Percentiles rank a stretch among this genome's conserved stretches.
These are phyloP conservation scores for Amphiprion percula DNA, from an alignment of 2,113 vertebrate genomes.

Conservation along the genomic window DNA sequence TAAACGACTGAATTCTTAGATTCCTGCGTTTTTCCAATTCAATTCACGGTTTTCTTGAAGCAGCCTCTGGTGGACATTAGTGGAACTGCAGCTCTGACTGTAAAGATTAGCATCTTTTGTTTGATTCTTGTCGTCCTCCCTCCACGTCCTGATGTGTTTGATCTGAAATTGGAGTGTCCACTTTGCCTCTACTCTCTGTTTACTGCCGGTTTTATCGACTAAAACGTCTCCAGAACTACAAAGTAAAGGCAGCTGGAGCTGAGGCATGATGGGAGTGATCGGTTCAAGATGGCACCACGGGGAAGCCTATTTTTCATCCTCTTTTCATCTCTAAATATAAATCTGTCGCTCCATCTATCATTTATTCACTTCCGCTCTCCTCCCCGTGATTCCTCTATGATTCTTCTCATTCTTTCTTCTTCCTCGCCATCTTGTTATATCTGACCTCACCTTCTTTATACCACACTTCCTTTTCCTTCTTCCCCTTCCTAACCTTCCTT, in stretches of 20 bases:
- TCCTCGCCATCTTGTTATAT: background rate
- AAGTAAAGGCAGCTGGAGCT: conserved; percentile 62
- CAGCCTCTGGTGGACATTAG: background rate
- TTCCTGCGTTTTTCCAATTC: background rate
- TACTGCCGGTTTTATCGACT: conserved; percentile 39
- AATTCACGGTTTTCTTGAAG: conserved; percentile 1
- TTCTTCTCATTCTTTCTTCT: background rate
- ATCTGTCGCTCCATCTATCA: conserved; percentile 57
- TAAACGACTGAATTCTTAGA: too few species aligned
- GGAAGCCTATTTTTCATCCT: conserved; percentile 52
- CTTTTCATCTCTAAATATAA: conserved; percentile 69
- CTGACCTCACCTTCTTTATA: background rate
- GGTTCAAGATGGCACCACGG: conserved; percentile 67
- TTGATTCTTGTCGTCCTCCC: background rate
- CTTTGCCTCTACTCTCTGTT: conserved; percentile 13
- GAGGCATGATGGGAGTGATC: conserved; percentile 65
- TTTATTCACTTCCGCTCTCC: conserved; percentile 43
- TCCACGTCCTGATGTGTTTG: background rate
- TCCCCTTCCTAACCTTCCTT: background rate
- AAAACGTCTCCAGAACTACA: conserved; percentile 41
- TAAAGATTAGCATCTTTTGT: background rate
- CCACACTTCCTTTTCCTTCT: background rate
- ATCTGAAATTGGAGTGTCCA: background rate
- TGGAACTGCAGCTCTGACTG: conserved; percentile 2
- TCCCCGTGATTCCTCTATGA: conserved; percentile 27